phyloP scores from a whole-genome alignment of 2,888 invertebrate species.

The Lumbricus terrestris region DNA sequence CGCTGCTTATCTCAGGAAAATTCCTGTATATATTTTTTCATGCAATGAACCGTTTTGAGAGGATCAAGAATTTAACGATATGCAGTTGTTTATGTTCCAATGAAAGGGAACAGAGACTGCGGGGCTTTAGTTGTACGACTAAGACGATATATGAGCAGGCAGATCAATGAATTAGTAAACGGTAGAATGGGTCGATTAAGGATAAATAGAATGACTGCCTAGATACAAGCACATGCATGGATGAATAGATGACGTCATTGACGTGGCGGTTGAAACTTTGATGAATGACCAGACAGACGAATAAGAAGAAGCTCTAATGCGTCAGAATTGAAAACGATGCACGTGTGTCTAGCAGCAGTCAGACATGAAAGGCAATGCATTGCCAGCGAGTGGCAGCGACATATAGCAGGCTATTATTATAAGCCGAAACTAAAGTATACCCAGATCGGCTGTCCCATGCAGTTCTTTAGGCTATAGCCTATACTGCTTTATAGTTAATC shows the following conservation, averaged over 20 bases:
- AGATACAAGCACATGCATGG: neutral
- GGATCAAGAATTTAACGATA: neutral
- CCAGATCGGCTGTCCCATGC: neutral
- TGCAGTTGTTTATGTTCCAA: neutral
- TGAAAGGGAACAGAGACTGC: neutral
- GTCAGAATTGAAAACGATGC: neutral
- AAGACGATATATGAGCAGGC: neutral
- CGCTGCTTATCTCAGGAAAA: neutral
- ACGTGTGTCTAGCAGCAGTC: neutral
- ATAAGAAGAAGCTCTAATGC: no score
- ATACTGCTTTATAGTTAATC: neutral
- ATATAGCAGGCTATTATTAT: no score
- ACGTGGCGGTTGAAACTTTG: neutral
- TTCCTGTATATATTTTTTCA: no score
- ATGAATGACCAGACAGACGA: neutral
- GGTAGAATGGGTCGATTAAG: neutral
- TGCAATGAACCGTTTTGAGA: neutral
- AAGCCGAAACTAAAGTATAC: neutral
- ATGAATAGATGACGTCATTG: neutral
- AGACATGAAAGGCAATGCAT: neutral
- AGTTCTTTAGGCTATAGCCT: no score
- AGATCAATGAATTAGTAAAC: neutral
- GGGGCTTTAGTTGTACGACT: neutral
- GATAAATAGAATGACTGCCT: no score
- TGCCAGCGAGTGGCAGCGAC: no score